Evolutionary conservation across 2,113 vertebrate genomes (phyloP).

Genomic region (Dipodomys ordii): DNA sequence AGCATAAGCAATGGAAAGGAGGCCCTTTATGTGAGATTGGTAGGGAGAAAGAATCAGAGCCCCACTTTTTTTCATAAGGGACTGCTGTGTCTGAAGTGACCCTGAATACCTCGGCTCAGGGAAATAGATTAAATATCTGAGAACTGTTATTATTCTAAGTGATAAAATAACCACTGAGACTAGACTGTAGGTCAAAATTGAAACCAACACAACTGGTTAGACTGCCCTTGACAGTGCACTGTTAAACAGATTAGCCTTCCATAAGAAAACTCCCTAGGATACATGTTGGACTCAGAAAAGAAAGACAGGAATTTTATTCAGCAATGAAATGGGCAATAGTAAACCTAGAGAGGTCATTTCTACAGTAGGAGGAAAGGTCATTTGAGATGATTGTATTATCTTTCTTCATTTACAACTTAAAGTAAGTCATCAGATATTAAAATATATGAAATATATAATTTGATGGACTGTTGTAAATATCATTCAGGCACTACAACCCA

Average conservation of each 20-base stretch:
- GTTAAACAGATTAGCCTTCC: neutral
- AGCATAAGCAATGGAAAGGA: neutral
- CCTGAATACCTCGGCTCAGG: neutral
- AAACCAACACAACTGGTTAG: neutral
- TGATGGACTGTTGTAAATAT: slow-evolving; percentile 15
- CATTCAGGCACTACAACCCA: neutral
- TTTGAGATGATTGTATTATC: slow-evolving; percentile 43
- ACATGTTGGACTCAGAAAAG: neutral
- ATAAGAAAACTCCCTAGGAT: neutral
- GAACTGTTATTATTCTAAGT: slow-evolving; percentile 46
- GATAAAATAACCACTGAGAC: slow-evolving; percentile 33
- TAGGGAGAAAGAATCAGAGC: neutral
- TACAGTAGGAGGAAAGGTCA: neutral
- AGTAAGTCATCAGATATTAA: slow-evolving; percentile 38
- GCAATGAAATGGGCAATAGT: slow-evolving; percentile 35
- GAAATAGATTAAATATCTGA: slow-evolving; percentile 52
- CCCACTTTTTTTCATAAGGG: neutral
- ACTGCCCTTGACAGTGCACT: neutral
- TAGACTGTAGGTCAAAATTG: slow-evolving; percentile 10
- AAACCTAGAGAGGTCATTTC: slow-evolving; percentile 44
- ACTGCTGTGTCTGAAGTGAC: slow-evolving; percentile 2
- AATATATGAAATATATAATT: slow-evolving; percentile 36
- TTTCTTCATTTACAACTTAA: slow-evolving; percentile 54
- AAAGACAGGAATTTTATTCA: neutral
- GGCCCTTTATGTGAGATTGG: neutral